Percentiles rank a stretch among this genome's conserved stretches.
Evolutionary conservation across 1,140 invertebrate genomes (phyloP).

Genomic region (Drosophila melanica): DNA sequence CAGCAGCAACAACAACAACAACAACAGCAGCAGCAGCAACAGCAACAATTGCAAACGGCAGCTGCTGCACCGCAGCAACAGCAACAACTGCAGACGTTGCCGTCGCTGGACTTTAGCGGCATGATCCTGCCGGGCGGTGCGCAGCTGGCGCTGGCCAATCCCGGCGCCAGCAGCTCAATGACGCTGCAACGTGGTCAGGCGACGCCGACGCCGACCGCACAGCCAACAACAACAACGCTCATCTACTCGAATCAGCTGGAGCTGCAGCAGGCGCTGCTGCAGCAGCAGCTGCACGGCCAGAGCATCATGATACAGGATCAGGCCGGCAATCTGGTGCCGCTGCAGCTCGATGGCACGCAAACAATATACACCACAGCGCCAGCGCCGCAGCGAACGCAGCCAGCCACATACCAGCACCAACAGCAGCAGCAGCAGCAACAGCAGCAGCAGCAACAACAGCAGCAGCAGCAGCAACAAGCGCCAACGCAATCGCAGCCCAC

Average conservation of each 20-base stretch:
- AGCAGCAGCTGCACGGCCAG: conserved; percentile 77
- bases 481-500: conserved; percentile 58
- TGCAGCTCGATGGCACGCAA: conserved; percentile 75
- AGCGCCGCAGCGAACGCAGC: conserved; percentile 55
- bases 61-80: conserved; percentile 38
- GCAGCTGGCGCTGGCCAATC: conserved; percentile 75
- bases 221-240: conserved; percentile 69
- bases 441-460: conserved; percentile 53
- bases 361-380: conserved; percentile 75
- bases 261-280: conserved; percentile 75
- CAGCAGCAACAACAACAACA: conserved; percentile 47
- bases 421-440: conserved; percentile 60
- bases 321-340: conserved; percentile 75
- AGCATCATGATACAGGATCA: conserved; percentile 83
- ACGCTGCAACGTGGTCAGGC: conserved; percentile 56
- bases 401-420: conserved; percentile 58
- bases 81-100: conserved; percentile 68
- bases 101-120: conserved; percentile 77
- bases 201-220: conserved; percentile 50
- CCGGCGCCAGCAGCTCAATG: conserved; percentile 69
- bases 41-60: conserved; percentile 31
- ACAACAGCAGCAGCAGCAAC: conserved; percentile 43
- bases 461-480: conserved; percentile 51
- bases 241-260: conserved; percentile 81
- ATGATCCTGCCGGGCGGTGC: conserved; percentile 80